Base-by-base conservation (phyloP, 2,797 vertebrate species). In the Heteromormyrus szaboi region DNA sequence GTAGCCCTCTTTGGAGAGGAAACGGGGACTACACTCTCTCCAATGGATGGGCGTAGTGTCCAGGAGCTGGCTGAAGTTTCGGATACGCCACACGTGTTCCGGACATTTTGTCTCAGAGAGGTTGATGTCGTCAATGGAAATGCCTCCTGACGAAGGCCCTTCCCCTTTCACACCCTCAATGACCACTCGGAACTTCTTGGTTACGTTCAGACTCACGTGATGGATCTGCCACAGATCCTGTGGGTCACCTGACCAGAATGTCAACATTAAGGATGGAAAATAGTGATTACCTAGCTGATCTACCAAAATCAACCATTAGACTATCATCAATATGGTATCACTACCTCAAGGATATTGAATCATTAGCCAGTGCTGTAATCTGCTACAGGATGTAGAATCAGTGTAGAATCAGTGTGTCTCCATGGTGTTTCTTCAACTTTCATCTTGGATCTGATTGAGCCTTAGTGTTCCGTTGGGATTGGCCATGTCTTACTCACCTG, bases 91-190 rank as follows among this genome's bases (percentile, higher is more conserved):
- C 90, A 95, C 2, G 0, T 97, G 95, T 54, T 98, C 96, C 50
- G 97, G 97, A 88, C 98, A 99, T 59, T 90, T 91, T 0, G 96
- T 95, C 93, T 98, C 97, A 0, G 96, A 97, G 84, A 98, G 94
- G 92, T 97, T 99, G 89, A 99, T 96, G 91, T 99, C 97, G 0
- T 98, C 97, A 54, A 98, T 89, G 29, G 98, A 97, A 81, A 99
- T 94, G n/a, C 97, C 97, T 59, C 97, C 97, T 0, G 53, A 79
- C 0, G 97, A 96, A 0, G 19, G 17, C 0, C 90, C 91, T 0
- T 14, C 68, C 85, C 96, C 96, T 92, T 92, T 96, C 87, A 94
- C 9, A 0, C 96, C 97, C 94, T 96, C 93, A 92, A 98, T 98
- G 19, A 96, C 92, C 85, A 98, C 93, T 29, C 96, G 93, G 91